Percentiles rank a stretch among this genome's conserved stretches.
Conservation (phyloP, 2,797 vertebrate species). For the Hypotaenidia okinawae region DNA sequence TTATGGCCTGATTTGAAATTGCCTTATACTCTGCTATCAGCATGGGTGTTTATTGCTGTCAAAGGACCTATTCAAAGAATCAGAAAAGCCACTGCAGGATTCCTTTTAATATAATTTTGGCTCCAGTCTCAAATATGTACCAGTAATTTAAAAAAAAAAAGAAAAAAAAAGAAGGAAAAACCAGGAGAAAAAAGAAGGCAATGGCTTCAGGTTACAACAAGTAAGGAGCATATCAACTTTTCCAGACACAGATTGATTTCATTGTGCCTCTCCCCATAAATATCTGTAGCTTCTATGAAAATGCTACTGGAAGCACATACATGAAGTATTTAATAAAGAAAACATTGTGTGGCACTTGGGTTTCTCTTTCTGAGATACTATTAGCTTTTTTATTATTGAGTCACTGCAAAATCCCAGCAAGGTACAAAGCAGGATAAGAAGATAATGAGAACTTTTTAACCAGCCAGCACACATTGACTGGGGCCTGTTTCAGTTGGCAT, state of each 20-base stretch:
- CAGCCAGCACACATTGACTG: neutral
- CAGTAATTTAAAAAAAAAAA: conserved; percentile 21
- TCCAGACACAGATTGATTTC: conserved; percentile 34
- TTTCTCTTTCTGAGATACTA: neutral
- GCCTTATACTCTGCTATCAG: neutral
- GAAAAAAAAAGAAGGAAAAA: neutral
- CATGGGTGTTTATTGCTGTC: neutral
- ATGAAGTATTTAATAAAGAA: neutral
- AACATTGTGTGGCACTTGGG: neutral
- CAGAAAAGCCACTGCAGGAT: conserved; percentile 1
- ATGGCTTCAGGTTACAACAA: conserved; percentile 50
- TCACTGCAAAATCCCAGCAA: neutral
- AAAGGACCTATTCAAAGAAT: conserved; percentile 11
- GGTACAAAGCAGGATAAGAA: neutral
- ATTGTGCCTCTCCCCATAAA: neutral
- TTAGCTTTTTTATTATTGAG: neutral
- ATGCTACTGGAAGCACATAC: neutral
- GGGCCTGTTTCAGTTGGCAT: conserved; percentile 58
- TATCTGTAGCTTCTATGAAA: neutral
- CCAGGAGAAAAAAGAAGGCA: neutral
- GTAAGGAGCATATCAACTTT: conserved; percentile 37
- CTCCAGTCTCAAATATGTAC: conserved; percentile 42
- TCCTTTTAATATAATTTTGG: conserved; percentile 48
- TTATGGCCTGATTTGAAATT: conserved; percentile 14
- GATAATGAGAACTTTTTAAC: conserved; percentile 14